Conservation (phyloP, 2,888 invertebrate species). For the Watsonalla binaria region DNA sequence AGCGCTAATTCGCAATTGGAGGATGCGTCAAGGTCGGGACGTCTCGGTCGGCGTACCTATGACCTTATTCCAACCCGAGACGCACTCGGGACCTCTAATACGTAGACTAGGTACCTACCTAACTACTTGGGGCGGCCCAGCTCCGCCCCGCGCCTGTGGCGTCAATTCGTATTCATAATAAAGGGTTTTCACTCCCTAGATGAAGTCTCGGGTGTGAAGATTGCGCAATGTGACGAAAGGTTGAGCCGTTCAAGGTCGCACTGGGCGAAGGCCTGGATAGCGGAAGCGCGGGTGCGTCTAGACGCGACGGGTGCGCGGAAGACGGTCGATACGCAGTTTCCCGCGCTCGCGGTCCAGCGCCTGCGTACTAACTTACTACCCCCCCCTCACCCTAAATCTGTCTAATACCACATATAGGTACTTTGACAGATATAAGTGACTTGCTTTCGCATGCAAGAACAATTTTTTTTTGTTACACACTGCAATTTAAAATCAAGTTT, state of each 20-base stretch:
- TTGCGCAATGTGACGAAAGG: slow-evolving; percentile 70
- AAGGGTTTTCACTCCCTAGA: slow-evolving; percentile 47
- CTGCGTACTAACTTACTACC: slow-evolving; percentile 40
- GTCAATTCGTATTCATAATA: slow-evolving; percentile 39
- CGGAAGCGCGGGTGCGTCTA: slow-evolving; percentile 71
- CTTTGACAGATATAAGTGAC: slow-evolving; percentile 16
- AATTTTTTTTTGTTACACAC: too few species aligned
- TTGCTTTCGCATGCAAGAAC: slow-evolving; percentile 1
- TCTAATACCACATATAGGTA: slow-evolving; percentile 42
- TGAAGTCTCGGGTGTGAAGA: slow-evolving; percentile 34
- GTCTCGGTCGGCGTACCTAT: slow-evolving; percentile 58
- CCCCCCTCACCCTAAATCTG: slow-evolving; percentile 42
- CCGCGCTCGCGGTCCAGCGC: slow-evolving; percentile 69
- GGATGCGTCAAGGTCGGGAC: slow-evolving; percentile 66
- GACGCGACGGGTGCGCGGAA: slow-evolving; percentile 63
- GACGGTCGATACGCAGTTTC: slow-evolving; percentile 76
- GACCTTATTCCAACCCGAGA: slow-evolving; percentile 40
- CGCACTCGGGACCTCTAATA: slow-evolving; percentile 22
- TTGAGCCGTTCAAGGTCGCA: slow-evolving; percentile 76
- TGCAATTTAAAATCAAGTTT: too few species aligned
- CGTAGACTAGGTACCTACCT: slow-evolving; percentile 10
- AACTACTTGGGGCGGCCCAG: slow-evolving; percentile 4
- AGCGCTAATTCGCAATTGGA: slow-evolving; percentile 44
- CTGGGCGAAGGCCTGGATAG: slow-evolving; percentile 73
- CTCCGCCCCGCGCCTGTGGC: not conserved